These are phyloP conservation scores for Cataglyphis altisquamis DNA, from an alignment of 2,888 invertebrate species.

Conservation along the genomic window DNA sequence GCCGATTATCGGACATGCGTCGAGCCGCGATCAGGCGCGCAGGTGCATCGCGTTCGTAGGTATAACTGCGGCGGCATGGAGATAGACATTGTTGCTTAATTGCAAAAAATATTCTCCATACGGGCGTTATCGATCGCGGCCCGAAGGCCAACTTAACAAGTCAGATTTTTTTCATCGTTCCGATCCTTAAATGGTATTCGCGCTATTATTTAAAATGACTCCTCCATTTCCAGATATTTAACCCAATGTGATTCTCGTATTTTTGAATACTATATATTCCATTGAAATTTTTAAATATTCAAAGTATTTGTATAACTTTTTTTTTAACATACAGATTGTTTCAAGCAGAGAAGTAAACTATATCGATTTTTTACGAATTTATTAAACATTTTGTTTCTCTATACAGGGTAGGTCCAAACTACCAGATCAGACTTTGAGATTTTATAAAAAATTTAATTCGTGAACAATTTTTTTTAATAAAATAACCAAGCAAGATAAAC, in stretches of 20 bases:
- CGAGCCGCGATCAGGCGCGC: slow-evolving; percentile 58
- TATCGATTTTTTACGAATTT: neutral
- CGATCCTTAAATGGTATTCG: neutral
- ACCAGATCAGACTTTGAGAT: too few species aligned
- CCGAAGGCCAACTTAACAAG: slow-evolving; percentile 2
- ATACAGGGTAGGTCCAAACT: neutral
- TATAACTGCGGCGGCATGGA: slow-evolving; percentile 4
- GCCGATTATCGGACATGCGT: slow-evolving; percentile 59
- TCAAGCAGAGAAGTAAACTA: neutral
- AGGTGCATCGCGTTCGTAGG: slow-evolving; percentile 53
- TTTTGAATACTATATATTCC: neutral
- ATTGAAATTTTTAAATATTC: neutral
- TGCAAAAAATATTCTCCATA: slow-evolving; percentile 50
- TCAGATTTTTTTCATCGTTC: neutral
- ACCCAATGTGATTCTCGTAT: neutral
- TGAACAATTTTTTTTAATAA: too few species aligned
- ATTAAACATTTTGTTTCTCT: neutral
- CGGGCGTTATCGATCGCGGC: slow-evolving; percentile 53
- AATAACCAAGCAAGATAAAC: too few species aligned
- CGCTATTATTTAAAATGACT: neutral
- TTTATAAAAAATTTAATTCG: too few species aligned
- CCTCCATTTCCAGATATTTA: neutral
- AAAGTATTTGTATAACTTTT: neutral
- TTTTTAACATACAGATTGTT: neutral
- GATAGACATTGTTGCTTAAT: slow-evolving; percentile 52